Evolutionary conservation across 2,113 vertebrate genomes (phyloP).

Genomic region (Polyodon spathula): DNA sequence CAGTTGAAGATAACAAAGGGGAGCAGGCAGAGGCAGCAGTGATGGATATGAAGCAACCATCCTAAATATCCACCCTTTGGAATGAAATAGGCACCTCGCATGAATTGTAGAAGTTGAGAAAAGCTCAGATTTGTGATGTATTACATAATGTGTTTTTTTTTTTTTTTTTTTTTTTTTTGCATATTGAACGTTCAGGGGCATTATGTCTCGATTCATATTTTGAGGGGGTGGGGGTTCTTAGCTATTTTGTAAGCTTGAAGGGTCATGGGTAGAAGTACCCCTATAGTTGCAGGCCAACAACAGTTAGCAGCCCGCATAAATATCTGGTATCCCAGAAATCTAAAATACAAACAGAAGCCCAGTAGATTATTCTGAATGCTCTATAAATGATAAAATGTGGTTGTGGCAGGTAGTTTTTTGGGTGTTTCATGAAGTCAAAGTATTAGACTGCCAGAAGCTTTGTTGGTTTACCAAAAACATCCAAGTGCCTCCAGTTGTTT

Average conservation of each 20-base stretch:
- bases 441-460: too few relatives aligned
- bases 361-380: too few relatives aligned
- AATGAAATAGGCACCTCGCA: slow-evolving; percentile 9
- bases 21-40: slow-evolving; percentile 52
- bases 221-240: background rate
- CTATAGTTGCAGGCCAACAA: background rate
- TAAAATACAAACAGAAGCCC: too few relatives aligned
- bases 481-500: too few relatives aligned
- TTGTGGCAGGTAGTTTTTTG: too few relatives aligned
- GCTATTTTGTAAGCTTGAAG: slow-evolving; percentile 6
- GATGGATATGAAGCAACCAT: slow-evolving; percentile 76
- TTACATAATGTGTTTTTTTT: background rate
- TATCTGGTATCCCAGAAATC: too few relatives aligned
- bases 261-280: background rate
- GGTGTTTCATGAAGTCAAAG: too few relatives aligned
- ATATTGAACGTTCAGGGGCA: slow-evolving; percentile 8
- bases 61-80: slow-evolving; percentile 33
- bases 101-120: background rate
- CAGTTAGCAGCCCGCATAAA: background rate
- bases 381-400: too few relatives aligned
- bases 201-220: background rate
- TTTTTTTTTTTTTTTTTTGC: slow-evolving; percentile 6
- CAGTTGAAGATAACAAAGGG: slow-evolving; percentile 52
- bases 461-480: too few relatives aligned
- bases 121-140: slow-evolving; percentile 9